phyloP scores from a whole-genome alignment of 2,888 invertebrate species.

The Enchytraeus crypticus region DNA sequence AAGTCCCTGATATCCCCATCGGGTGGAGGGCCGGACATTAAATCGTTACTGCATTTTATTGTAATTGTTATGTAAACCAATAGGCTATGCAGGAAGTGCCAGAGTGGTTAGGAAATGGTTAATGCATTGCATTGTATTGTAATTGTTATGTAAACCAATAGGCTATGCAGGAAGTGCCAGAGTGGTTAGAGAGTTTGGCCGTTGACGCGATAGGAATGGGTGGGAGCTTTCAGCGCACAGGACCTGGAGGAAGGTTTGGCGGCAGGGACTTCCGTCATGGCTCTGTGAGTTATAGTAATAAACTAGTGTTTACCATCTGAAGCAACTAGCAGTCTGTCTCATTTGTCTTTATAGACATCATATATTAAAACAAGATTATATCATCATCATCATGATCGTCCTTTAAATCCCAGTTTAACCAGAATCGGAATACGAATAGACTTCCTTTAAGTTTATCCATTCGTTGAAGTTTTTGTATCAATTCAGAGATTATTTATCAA shows the following conservation, averaged over 20 bases:
- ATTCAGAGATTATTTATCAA: no score
- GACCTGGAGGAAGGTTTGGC: slow-evolving; percentile 46
- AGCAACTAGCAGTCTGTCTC: no score
- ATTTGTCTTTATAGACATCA: no score
- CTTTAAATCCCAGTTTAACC: no score
- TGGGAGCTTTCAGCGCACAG: slow-evolving; percentile 39
- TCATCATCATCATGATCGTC: no score
- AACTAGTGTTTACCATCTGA: no score
- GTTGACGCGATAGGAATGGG: slow-evolving; percentile 39
- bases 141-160: slow-evolving; percentile 44
- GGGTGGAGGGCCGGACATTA: not conserved
- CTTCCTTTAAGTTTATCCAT: no score
- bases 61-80: slow-evolving; percentile 3
- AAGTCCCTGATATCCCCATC: not conserved
- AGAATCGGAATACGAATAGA: no score
- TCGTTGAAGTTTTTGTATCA: no score
- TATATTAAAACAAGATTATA: no score
- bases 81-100: slow-evolving; percentile 72
- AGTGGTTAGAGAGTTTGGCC: slow-evolving; percentile 57
- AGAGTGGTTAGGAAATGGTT: slow-evolving; percentile 57
- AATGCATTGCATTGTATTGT: not conserved
- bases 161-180: slow-evolving; percentile 71
- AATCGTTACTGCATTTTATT: not conserved
- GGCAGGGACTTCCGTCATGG: slow-evolving; percentile 36
- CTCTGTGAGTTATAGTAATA: not conserved